Base-by-base conservation (phyloP, 2,113 vertebrate species). In the Ochotona curzoniae region DNA sequence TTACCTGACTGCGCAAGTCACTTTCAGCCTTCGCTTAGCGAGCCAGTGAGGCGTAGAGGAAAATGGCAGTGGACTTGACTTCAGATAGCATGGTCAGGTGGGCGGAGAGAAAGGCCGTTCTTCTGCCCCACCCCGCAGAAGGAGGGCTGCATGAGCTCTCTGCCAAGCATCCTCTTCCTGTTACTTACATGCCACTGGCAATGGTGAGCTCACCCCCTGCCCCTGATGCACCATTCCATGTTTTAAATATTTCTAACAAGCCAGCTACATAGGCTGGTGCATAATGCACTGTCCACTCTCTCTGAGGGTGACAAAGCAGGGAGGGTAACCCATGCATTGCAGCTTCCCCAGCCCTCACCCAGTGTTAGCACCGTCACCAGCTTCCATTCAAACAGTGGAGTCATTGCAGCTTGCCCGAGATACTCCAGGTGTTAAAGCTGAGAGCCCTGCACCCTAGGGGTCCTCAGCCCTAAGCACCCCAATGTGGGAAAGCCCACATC, bases 1-100 rank as follows among this genome's bases (percentile, higher is more conserved):
- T 26, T 18, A 57, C 96, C 93, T 69, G 87, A 47, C 87, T 0
- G 0, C 8, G 49, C 30, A 8, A 0, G 85, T 44, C 21, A 49
- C 92, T 93, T 89, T 71, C 89, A 95, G 91, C 87, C 87, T 63
- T 95, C 91, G 30, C 94, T 92, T 92, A 93, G 94, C 8, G 3
- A 84, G 63, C 94, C 26, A 4, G 82, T 7, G 74, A 86, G 81
- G 61, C 57, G 2, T 75, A 63, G 83, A 69, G 7, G 28, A 60
- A 57, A 44, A 90, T 47, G 9, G 60, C 32, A n/a, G 23, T 20
- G 51, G 64, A 30, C 11, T 10, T 2, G 32, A 8, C 9, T 54
- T 78, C 6, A 14, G 64, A 81, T n/a, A 63, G 6, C 30, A 21
- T 10, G 28, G 1, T 3, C 49, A 82, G 2, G 47, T 35, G 44